Conservation (phyloP, 2,888 invertebrate species). For the Mycalesis mineus region DNA sequence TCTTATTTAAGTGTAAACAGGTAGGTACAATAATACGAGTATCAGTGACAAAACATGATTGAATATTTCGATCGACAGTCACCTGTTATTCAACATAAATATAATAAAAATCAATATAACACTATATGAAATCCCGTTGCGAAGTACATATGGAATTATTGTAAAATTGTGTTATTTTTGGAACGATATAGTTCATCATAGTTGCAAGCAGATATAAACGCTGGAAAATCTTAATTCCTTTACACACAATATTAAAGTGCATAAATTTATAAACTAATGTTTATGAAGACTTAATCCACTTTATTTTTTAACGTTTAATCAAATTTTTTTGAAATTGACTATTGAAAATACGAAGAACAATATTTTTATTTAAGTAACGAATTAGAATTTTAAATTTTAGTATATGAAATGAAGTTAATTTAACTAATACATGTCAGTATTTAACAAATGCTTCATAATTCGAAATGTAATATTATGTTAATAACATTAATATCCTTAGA, state of each 20-base stretch:
- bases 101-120: no score
- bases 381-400: neutral
- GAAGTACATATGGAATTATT: no score
- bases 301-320: neutral
- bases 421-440: neutral
- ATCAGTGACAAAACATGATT: constrained; percentile 1
- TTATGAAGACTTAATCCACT: neutral
- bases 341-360: neutral
- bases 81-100: no score
- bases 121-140: no score
- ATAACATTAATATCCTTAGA: neutral
- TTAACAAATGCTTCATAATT: neutral
- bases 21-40: constrained; percentile 40
- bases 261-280: no score
- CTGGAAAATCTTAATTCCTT: no score
- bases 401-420: neutral
- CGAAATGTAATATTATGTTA: neutral
- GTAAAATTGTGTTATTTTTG: no score
- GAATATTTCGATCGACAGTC: no score
- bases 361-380: neutral
- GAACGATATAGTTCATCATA: no score
- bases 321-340: neutral
- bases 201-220: no score
- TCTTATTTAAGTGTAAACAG: constrained; percentile 46
- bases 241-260: no score